phyloP scores from a whole-genome alignment of 2,113 vertebrate species.

The Cynopterus brachyotis region DNA sequence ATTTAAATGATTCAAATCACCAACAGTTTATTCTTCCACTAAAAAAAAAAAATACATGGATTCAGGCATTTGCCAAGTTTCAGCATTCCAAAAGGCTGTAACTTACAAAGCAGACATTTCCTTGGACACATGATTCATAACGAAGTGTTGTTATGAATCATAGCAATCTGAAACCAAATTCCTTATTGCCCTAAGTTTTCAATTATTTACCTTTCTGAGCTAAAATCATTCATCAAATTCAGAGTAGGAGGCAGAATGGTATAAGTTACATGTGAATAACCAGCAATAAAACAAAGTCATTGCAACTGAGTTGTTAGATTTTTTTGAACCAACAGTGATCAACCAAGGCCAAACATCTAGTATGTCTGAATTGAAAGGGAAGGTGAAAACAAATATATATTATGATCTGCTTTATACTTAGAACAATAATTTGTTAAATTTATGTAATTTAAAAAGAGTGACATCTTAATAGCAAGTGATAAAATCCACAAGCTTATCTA shows the following conservation, averaged over 20 bases:
- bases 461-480: background rate
- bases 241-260: background rate
- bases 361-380: background rate
- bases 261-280: background rate
- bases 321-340: background rate
- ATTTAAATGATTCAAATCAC: slow-evolving; percentile 31
- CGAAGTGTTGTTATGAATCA: slow-evolving; percentile 32
- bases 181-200: slow-evolving; percentile 16
- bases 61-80: slow-evolving; percentile 38
- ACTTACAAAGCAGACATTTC: slow-evolving; percentile 50
- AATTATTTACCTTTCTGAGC: slow-evolving; percentile 33
- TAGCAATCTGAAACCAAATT: background rate
- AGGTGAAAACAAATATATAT: background rate
- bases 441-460: background rate
- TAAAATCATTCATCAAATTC: slow-evolving; percentile 42
- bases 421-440: background rate
- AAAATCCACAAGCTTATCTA: background rate
- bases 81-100: slow-evolving; percentile 39
- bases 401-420: background rate
- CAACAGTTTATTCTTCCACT: slow-evolving; percentile 14
- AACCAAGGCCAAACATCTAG: background rate
- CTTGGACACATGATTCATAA: slow-evolving; percentile 50
- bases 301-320: background rate
- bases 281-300: slow-evolving; percentile 23
- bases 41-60: background rate